A percentile compares a stretch with the other conserved stretches of the same genome.
Evolutionary conservation across 2,888 invertebrate species (phyloP).

Genomic region (Protophormia terraenovae): DNA sequence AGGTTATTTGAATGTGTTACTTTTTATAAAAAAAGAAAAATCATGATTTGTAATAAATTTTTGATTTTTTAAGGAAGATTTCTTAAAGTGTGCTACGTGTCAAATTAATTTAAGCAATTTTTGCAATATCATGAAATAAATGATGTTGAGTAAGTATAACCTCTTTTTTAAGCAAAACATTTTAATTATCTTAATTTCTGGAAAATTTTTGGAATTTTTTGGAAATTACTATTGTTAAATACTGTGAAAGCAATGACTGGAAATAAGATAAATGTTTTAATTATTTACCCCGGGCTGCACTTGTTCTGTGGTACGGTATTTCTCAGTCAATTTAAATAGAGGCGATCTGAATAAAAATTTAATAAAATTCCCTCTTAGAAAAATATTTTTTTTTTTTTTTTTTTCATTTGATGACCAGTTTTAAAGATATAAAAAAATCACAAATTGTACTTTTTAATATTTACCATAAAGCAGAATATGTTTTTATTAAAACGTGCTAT

Average conservation of each 20-base stretch:
- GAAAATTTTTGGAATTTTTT: neutral
- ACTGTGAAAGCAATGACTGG: neutral
- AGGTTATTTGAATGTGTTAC: constrained; percentile 4
- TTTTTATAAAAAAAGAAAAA: too few species aligned
- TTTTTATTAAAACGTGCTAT: too few species aligned
- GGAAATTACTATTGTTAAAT: neutral
- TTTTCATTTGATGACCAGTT: too few species aligned
- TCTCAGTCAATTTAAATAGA: too few species aligned
- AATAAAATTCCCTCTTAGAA: too few species aligned
- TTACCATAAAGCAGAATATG: too few species aligned
- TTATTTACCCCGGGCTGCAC: too few species aligned
- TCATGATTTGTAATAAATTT: constrained; percentile 17
- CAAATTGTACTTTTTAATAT: too few species aligned
- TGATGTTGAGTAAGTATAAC: neutral
- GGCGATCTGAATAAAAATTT: too few species aligned
- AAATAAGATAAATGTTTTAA: neutral
- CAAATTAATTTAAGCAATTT: neutral
- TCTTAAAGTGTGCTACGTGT: constrained; percentile 45
- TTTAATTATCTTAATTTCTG: constrained; percentile 6
- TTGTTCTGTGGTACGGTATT: too few species aligned
- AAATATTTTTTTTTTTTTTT: too few species aligned
- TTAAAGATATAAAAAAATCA: too few species aligned
- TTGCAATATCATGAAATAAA: constrained; percentile 27
- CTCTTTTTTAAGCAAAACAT: neutral
- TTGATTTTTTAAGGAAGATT: neutral